phyloP scores from a whole-genome alignment of 2,888 invertebrate species.

The Tetramorium bicarinatum region DNA sequence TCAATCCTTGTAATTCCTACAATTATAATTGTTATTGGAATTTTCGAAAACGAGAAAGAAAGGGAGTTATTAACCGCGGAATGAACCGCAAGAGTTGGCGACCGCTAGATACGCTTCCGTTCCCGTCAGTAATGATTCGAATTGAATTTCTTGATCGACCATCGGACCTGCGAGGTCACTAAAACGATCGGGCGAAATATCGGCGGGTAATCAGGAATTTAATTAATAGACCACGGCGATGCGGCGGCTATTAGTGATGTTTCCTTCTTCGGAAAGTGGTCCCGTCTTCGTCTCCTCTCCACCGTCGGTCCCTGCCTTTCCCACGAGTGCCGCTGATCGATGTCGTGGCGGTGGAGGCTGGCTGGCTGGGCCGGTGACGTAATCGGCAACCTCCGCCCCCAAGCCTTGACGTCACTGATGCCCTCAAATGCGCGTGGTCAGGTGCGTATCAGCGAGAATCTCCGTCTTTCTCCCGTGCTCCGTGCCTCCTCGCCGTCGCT shows the following conservation, averaged over 20 bases:
- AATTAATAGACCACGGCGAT: slow-evolving; percentile 71
- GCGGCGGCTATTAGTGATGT: slow-evolving; percentile 72
- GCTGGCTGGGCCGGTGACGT: slow-evolving; percentile 83
- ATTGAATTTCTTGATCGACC: slow-evolving; percentile 53
- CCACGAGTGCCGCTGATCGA: slow-evolving; percentile 70
- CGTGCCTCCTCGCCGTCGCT: background rate
- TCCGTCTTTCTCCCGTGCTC: slow-evolving; percentile 52
- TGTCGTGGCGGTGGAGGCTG: slow-evolving; percentile 74
- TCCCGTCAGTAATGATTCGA: slow-evolving; percentile 20
- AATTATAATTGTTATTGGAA: background rate
- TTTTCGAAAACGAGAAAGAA: background rate
- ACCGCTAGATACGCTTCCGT: background rate
- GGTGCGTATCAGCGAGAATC: slow-evolving; percentile 74
- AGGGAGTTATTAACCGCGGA: background rate
- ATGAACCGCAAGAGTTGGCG: background rate
- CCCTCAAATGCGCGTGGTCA: slow-evolving; percentile 82
- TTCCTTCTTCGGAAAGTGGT: slow-evolving; percentile 58
- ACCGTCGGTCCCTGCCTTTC: slow-evolving; percentile 29
- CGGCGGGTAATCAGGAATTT: slow-evolving; percentile 71
- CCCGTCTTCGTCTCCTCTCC: slow-evolving; percentile 24
- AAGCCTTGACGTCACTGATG: slow-evolving; percentile 83
- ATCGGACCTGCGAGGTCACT: background rate
- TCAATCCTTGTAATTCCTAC: background rate
- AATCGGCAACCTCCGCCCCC: slow-evolving; percentile 81
- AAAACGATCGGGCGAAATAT: slow-evolving; percentile 53